Percentiles rank a stretch among this genome's conserved stretches.
Evolutionary conservation across 2,113 vertebrate species (phyloP).

Genomic region (Neolamprologus tretocephalus): DNA sequence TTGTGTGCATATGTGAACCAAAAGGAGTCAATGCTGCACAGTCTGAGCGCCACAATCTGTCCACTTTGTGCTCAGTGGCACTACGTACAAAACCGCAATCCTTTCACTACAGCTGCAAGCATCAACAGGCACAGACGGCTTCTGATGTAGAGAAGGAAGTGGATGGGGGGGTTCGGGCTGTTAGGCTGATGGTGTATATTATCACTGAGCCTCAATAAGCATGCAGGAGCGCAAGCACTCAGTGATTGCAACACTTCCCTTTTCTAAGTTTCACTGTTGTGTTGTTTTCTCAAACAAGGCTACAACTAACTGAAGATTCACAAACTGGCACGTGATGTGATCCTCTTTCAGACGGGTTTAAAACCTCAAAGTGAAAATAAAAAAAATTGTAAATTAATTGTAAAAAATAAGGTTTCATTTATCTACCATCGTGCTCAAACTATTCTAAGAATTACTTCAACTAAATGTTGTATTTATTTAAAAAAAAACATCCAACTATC

Average conservation of each 20-base stretch:
- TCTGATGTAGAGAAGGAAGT: background rate
- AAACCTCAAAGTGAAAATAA: background rate
- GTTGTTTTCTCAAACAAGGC: background rate
- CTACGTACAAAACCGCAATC: background rate
- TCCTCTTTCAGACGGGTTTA: background rate
- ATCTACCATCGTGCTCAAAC: background rate
- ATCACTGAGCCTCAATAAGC: constrained; percentile 4
- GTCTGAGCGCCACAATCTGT: background rate
- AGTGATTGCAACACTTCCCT: constrained; percentile 59
- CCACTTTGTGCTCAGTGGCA: background rate
- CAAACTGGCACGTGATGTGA: background rate
- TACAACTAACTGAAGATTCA: background rate
- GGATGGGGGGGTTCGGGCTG: background rate
- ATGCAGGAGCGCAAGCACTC: constrained; percentile 26
- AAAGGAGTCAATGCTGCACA: background rate
- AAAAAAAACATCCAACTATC: background rate
- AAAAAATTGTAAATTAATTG: background rate
- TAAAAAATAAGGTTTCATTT: background rate
- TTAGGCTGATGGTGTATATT: background rate
- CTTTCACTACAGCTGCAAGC: constrained; percentile 13
- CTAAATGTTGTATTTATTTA: background rate
- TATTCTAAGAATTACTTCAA: background rate
- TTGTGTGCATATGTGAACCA: background rate
- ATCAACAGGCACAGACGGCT: background rate
- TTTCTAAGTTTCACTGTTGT: constrained; percentile 42